Percentiles rank a stretch among this genome's conserved stretches.
These are phyloP conservation scores for Girardinus metallicus DNA, from an alignment of 2,797 vertebrate species.

Conservation along the genomic window DNA sequence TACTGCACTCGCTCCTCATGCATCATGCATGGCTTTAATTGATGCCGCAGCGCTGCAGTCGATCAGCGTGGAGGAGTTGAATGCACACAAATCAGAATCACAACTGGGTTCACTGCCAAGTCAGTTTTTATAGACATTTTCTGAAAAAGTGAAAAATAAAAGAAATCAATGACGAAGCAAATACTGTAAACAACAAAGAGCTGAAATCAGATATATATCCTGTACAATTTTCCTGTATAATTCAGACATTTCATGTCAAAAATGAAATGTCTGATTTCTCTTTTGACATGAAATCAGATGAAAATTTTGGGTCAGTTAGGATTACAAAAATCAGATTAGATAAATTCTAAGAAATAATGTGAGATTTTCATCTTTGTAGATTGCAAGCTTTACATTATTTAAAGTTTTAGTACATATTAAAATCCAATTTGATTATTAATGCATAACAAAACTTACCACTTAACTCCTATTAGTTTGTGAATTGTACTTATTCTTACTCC, in stretches of 20 bases:
- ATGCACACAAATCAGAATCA: background rate
- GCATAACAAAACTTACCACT: no score
- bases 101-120: background rate
- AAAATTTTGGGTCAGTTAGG: background rate
- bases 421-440: no score
- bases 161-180: background rate
- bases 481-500: no score
- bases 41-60: conserved; percentile 20
- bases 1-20: conserved; percentile 23
- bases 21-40: conserved; percentile 27
- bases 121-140: background rate
- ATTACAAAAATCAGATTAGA: background rate
- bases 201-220: background rate
- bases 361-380: no score
- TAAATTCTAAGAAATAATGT: no score
- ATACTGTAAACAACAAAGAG: background rate
- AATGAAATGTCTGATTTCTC: no score
- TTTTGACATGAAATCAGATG: background rate
- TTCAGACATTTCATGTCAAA: no score
- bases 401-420: no score
- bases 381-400: no score
- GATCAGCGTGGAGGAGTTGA: conserved; percentile 5
- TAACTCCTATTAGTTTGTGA: no score
- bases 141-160: background rate
- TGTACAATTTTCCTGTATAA: no score